A percentile compares a stretch with the other conserved stretches of the same genome.
phyloP scores from a whole-genome alignment of 2,797 vertebrate genomes.

The Dicrostonyx torquatus region DNA sequence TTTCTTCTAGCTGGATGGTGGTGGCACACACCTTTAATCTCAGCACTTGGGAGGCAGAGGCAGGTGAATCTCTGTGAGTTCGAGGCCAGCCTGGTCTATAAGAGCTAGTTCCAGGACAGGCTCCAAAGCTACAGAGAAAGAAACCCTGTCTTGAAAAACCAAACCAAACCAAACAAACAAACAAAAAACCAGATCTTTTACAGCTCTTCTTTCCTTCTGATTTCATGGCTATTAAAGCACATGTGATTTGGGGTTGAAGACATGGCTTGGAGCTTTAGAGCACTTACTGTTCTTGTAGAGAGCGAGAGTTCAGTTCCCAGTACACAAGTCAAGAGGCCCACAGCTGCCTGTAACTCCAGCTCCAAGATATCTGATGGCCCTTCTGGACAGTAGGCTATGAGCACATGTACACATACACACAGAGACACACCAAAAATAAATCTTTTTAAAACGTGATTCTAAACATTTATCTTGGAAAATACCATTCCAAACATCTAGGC shows the following conservation, averaged over 20 bases:
- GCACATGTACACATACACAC: background rate
- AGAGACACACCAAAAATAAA: background rate
- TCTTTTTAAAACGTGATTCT: background rate
- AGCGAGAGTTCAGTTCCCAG: background rate
- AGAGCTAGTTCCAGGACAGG: too few species aligned
- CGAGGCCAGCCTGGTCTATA: too few species aligned
- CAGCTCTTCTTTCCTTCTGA: conserved; percentile 18
- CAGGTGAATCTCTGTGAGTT: too few species aligned
- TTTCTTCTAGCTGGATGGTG: background rate
- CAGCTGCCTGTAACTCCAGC: background rate
- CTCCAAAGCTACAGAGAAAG: too few species aligned
- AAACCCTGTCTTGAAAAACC: too few species aligned
- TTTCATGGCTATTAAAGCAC: background rate
- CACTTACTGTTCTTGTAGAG: background rate
- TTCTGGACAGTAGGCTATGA: background rate
- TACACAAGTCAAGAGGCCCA: background rate
- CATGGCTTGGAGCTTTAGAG: background rate
- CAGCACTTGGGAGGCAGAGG: too few species aligned
- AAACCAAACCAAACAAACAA: too few species aligned
- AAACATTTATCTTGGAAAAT: conserved; percentile 31
- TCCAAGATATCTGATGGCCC: background rate
- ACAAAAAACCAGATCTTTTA: background rate
- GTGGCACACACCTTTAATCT: too few species aligned
- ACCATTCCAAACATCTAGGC: background rate
- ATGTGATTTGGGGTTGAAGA: background rate